Evolutionary conservation across 2,113 vertebrate species (phyloP).

Genomic region (Carettochelys insculpta): DNA sequence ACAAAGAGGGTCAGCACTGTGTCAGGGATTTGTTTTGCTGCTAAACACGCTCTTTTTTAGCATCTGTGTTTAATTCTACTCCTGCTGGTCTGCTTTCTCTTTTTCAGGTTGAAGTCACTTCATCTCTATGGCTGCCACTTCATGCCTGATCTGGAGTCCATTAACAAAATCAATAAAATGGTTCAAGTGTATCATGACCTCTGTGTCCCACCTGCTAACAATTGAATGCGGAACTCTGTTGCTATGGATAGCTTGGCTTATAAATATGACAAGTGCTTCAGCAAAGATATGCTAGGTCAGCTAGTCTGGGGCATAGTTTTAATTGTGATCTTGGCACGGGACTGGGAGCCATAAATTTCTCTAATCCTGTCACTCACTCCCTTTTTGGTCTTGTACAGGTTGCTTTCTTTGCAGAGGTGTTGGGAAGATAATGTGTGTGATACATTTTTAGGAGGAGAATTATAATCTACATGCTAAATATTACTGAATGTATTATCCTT

Average conservation of each 20-base stretch:
- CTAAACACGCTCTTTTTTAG: background rate
- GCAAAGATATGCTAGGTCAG: background rate
- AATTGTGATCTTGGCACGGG: background rate
- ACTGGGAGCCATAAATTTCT: background rate
- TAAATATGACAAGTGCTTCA: background rate
- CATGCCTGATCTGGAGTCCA: slow-evolving; percentile 38
- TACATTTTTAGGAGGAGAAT: background rate
- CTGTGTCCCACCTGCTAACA: background rate
- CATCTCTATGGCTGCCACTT: slow-evolving; percentile 66
- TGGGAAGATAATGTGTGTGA: background rate
- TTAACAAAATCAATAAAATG: slow-evolving; percentile 60
- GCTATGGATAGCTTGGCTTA: background rate
- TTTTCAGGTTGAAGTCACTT: slow-evolving; percentile 68
- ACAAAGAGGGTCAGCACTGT: background rate
- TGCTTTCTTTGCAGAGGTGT: background rate
- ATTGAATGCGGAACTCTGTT: slow-evolving; percentile 9
- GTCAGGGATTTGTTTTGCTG: background rate
- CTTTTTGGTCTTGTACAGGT: background rate
- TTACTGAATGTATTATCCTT: background rate
- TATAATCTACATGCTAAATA: background rate
- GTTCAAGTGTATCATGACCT: slow-evolving; percentile 60
- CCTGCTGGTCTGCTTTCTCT: background rate
- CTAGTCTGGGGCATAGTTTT: background rate
- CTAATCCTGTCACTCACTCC: background rate
- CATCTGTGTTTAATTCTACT: background rate